Evolutionary conservation across 2,113 vertebrate species (phyloP).

Genomic region (Macrotis lagotis): DNA sequence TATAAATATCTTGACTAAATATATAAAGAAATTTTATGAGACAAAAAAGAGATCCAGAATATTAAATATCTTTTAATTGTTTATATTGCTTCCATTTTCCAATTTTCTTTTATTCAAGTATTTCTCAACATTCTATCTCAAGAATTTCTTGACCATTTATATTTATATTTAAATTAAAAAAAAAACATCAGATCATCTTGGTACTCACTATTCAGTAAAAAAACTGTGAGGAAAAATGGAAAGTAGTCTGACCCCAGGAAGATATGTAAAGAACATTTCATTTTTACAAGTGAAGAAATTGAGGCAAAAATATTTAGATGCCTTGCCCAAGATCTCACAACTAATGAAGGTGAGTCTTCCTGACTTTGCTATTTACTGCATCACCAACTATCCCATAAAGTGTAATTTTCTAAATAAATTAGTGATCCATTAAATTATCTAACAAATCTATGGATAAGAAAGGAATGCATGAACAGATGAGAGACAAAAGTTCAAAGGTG

Average conservation of each 20-base stretch:
- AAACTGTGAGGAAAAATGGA: not conserved
- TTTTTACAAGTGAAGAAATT: not conserved
- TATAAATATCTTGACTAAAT: not conserved
- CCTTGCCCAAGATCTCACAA: not conserved
- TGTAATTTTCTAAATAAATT: not conserved
- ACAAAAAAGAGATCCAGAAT: not conserved
- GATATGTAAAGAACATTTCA: too few species aligned
- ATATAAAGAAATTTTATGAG: not conserved
- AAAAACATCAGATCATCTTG: not conserved
- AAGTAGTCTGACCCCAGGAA: not conserved
- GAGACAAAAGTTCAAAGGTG: not conserved
- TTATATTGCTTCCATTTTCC: not conserved
- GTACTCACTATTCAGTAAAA: not conserved
- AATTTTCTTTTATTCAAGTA: not conserved
- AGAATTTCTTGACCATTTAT: not conserved
- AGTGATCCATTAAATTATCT: not conserved
- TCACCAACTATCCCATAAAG: not conserved
- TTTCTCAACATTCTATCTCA: not conserved
- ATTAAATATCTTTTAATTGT: not conserved
- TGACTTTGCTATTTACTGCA: not conserved
- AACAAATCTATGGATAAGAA: not conserved
- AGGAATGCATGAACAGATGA: not conserved
- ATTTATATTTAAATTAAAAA: too few species aligned
- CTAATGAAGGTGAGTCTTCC: not conserved
- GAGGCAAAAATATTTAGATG: not conserved